These are phyloP conservation scores for rat (Rattus norvegicus) DNA, from an alignment of 2,113 vertebrate species.

Conservation along the genomic window GRCr8 NC_086038.1:50193001-50193500, in stretches of 20 bases:
- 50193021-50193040: neutral
- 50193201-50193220: fast-evolving
- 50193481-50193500: neutral
- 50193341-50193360: neutral
- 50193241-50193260: neutral
- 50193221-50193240: neutral
- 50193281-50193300: neutral
- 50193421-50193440: neutral
- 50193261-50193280: neutral
- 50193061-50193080: neutral
- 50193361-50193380: neutral
- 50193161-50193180: neutral
- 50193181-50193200: neutral
- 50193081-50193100: neutral
- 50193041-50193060: neutral
- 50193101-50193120: neutral
- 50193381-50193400: neutral
- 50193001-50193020: neutral
- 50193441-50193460: neutral
- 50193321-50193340: neutral
- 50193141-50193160: neutral
- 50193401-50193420: neutral
- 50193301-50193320: neutral
- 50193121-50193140: neutral
- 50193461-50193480: too few species aligned